phyloP scores from a whole-genome alignment of 1,140 invertebrate species.

The Drosophila sucinea region DNA sequence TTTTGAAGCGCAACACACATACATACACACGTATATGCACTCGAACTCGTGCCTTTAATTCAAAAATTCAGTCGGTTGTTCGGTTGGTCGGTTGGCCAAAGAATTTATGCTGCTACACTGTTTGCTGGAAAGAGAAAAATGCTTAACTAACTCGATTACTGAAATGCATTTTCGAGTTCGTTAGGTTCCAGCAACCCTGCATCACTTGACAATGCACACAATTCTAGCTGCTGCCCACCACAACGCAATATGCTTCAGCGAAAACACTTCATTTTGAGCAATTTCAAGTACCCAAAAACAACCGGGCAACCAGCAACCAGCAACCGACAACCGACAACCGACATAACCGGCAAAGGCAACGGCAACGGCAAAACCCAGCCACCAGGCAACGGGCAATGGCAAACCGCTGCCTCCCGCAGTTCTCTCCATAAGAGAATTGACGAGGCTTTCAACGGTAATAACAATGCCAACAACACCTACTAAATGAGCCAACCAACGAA shows the following conservation, averaged over 20 bases:
- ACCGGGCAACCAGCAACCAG: neutral
- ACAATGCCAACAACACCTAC: constrained; percentile 62
- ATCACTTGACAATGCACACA: constrained; percentile 2
- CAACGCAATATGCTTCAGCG: constrained; percentile 3
- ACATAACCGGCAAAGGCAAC: too few relatives aligned
- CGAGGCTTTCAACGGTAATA: constrained; percentile 53
- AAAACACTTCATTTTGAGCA: constrained; percentile 18
- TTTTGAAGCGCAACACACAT: too few relatives aligned
- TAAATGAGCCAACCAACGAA: constrained; percentile 39
- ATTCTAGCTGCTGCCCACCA: constrained; percentile 17
- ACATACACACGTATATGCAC: too few relatives aligned
- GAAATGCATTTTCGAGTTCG: neutral
- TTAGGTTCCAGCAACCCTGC: constrained; percentile 1
- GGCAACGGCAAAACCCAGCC: too few relatives aligned
- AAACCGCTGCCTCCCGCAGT: constrained; percentile 14
- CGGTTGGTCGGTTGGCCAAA: neutral
- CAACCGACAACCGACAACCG: too few relatives aligned
- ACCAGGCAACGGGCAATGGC: constrained; percentile 1
- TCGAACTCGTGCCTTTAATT: too few relatives aligned
- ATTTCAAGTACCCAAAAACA: neutral
- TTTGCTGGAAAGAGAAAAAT: neutral
- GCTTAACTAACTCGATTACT: neutral
- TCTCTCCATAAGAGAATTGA: constrained; percentile 49
- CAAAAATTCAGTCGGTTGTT: too few relatives aligned
- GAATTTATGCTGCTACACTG: neutral